These are phyloP conservation scores for Phylloscopus collybita DNA, from an alignment of 2,797 vertebrate genomes.

Conservation along the genomic window DNA sequence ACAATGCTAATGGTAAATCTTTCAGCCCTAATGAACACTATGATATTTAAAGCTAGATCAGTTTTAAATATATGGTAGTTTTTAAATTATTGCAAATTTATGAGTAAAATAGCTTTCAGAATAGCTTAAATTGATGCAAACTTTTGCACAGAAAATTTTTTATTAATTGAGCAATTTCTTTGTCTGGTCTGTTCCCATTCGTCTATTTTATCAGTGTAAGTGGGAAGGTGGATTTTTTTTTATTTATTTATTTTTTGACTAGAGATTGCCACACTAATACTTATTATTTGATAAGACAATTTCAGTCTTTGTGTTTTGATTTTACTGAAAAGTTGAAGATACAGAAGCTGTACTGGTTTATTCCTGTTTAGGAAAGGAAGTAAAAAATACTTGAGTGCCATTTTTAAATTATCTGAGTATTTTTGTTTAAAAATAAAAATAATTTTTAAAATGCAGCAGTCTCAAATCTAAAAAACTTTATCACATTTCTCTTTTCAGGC, in stretches of 20 bases:
- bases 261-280: background rate
- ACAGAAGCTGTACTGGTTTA: background rate
- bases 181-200: background rate
- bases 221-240: background rate
- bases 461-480: background rate
- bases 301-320: background rate
- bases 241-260: background rate
- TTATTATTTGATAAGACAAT: background rate
- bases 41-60: background rate
- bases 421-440: background rate
- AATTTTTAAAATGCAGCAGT: background rate
- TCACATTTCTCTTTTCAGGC: background rate
- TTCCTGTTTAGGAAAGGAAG: background rate
- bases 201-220: background rate
- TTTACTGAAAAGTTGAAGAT: background rate
- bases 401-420: background rate
- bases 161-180: background rate
- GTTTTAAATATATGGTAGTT: background rate
- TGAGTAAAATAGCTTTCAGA: background rate
- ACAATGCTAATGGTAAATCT: background rate
- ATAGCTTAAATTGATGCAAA: background rate
- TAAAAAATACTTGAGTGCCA: background rate
- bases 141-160: background rate
- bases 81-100: background rate
- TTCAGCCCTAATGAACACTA: background rate